Percentiles rank a stretch among this genome's conserved stretches.
Evolutionary conservation across 2,888 invertebrate species (phyloP).

Genomic region (Tetragonula carbonaria): DNA sequence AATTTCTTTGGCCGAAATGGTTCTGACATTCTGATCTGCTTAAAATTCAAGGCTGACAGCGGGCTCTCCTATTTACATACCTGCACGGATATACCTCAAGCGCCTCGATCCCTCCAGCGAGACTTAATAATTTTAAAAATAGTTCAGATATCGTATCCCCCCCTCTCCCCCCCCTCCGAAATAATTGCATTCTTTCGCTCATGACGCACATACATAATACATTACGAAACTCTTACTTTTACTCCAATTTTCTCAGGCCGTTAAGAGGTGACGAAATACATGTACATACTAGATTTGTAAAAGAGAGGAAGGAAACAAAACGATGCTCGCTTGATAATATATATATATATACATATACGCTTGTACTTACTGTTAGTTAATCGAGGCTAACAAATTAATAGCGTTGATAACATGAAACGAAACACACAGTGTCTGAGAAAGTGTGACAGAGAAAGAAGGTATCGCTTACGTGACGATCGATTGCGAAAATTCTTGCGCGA

Average conservation of each 20-base stretch:
- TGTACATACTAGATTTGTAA: neutral
- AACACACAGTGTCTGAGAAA: neutral
- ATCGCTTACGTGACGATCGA: neutral
- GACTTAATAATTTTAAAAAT: too few relatives aligned
- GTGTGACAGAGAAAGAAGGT: neutral
- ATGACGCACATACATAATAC: neutral
- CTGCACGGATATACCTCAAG: neutral
- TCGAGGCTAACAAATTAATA: neutral
- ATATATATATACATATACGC: neutral
- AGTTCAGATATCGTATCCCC: neutral
- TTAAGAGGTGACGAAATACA: neutral
- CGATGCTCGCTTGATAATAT: neutral
- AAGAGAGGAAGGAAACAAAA: neutral
- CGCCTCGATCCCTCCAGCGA: neutral
- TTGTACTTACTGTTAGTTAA: neutral
- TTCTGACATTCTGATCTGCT: conserved; percentile 49
- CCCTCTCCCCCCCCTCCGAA: neutral
- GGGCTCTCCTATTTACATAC: neutral
- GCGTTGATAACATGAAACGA: neutral
- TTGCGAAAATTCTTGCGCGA: conserved; percentile 14
- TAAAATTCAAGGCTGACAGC: conserved; percentile 61
- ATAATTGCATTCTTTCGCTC: neutral
- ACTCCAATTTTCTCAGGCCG: too few relatives aligned
- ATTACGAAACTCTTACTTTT: neutral
- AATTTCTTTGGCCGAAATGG: conserved; percentile 3